Base-by-base conservation (phyloP, 2,797 vertebrate genomes). In the Gadopsis marmoratus region DNA sequence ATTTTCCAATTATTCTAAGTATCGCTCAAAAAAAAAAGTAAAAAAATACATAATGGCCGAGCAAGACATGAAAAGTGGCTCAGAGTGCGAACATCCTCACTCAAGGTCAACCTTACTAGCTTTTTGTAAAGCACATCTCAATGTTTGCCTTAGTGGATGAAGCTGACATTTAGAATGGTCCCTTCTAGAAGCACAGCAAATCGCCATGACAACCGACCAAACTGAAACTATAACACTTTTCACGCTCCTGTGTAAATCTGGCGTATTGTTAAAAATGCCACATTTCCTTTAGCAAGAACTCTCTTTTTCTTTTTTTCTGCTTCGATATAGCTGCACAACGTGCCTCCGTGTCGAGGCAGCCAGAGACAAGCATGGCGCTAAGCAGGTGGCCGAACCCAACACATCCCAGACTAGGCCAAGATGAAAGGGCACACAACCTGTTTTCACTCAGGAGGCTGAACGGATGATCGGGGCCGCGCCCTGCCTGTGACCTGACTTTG, bases 401-500 rank as follows among this genome's bases (percentile, higher is more conserved):
- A 48, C n/a, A 81, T 67, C 43, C 23, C 65, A 77, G 68, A 85
- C 79, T 31, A 35, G 65, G 55, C 75, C 1, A 0, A 89, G 83
- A 86, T 88, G 82, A 93, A 92, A 92, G 80, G 72, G 53, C 79
- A 84, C 82, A 77, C 70, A 76, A 88, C 83, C 71, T 74, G 84
- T 86, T 91, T 89, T 82, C 61, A 29, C 71, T 84, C 51, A 4
- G 78, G 48, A 68, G 87, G 64, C 69, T 21, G 74, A 86, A 65
- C 7, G 3, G 39, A 86, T n/a, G n/a, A n/a, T n/a, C n/a, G n/a
- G n/a, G n/a, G 86, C 90, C 89, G 65, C 93, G 80, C 94, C 94
- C 94, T 88, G 87, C 90, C 72, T 77, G 47, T 93, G 94, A 95
- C 93, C 93, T 88, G 85, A 83, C 91, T 82, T 75, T 94, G 91